phyloP scores from a whole-genome alignment of 2,888 invertebrate genomes.

The Stomorhina lunata region DNA sequence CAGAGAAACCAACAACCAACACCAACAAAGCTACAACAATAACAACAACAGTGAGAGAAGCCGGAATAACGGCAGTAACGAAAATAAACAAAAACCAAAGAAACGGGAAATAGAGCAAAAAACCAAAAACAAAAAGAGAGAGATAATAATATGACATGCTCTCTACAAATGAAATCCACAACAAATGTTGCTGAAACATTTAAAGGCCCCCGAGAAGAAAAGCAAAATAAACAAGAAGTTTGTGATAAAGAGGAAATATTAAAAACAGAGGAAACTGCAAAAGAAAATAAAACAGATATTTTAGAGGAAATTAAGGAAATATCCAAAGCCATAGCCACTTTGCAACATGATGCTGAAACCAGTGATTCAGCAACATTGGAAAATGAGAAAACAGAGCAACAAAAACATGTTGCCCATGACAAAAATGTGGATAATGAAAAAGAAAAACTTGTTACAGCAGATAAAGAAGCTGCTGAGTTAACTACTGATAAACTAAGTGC shows the following conservation, averaged over 20 bases:
- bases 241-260: constrained; percentile 35
- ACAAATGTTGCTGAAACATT: constrained; percentile 56
- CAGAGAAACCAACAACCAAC: constrained; percentile 53
- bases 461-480: not conserved
- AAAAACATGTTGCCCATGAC: constrained; percentile 45
- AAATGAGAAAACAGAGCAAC: constrained; percentile 20
- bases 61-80: constrained; percentile 61
- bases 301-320: constrained; percentile 58
- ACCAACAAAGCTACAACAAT: constrained; percentile 57
- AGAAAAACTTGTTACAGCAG: constrained; percentile 16
- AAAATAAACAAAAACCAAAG: constrained; percentile 68
- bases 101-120: constrained; percentile 52
- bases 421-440: constrained; percentile 11
- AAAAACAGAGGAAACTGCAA: not conserved
- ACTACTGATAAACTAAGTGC: not conserved
- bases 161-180: constrained; percentile 63
- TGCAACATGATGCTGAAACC: constrained; percentile 60
- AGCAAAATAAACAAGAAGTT: constrained; percentile 36
- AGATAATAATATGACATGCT: constrained; percentile 50
- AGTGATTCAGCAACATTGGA: constrained; percentile 34
- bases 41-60: constrained; percentile 56
- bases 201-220: not conserved
- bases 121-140: not conserved
- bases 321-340: constrained; percentile 37
- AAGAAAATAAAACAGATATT: constrained; percentile 49